Conservation (phyloP, 2,113 vertebrate species). For the Channa maculata region DNA sequence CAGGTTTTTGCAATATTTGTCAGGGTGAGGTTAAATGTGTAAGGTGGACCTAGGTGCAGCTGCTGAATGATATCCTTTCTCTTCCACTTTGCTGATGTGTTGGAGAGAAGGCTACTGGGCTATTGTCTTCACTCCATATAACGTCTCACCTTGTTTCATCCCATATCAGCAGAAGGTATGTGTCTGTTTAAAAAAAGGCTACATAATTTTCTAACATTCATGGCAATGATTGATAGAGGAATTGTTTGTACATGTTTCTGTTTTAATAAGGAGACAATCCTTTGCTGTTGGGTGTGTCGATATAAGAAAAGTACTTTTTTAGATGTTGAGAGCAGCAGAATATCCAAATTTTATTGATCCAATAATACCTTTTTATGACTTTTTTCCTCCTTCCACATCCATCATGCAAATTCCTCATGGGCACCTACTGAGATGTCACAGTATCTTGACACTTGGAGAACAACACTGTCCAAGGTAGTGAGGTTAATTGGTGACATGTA, state of each 20-base stretch:
- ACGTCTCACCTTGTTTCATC: constrained; percentile 23
- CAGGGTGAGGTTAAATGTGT: constrained; percentile 54
- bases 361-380: constrained; percentile 56
- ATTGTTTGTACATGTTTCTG: constrained; percentile 51
- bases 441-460: neutral
- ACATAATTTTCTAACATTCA: constrained; percentile 16
- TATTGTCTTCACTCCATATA: neutral
- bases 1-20: constrained; percentile 68
- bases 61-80: constrained; percentile 21
- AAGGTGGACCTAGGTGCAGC: constrained; percentile 35
- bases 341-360: constrained; percentile 60
- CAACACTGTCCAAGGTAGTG: neutral
- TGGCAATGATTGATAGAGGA: constrained; percentile 63
- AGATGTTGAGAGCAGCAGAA: constrained; percentile 59
- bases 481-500: neutral
- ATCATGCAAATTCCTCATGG: neutral
- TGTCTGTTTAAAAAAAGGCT: constrained; percentile 36
- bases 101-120: constrained; percentile 18
- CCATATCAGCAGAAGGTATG: constrained; percentile 59
- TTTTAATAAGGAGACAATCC: constrained; percentile 66
- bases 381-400: constrained; percentile 37
- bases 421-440: constrained; percentile 1
- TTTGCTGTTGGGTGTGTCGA: constrained; percentile 68
- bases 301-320: constrained; percentile 59
- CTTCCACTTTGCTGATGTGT: constrained; percentile 2